Evolutionary conservation across 2,888 invertebrate species (phyloP).

Genomic region (Coenonympha arcania): DNA sequence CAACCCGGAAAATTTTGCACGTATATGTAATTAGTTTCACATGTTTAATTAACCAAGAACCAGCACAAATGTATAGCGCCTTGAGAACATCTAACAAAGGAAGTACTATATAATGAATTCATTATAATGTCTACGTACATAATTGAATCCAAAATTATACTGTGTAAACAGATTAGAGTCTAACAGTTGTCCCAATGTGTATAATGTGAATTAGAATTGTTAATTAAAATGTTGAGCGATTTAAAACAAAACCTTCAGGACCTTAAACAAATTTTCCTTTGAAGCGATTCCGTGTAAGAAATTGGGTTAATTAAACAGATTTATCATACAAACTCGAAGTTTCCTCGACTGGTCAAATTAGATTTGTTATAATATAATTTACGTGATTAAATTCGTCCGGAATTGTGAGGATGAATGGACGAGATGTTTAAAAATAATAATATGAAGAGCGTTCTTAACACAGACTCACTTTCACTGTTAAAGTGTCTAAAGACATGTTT

Average conservation of each 20-base stretch:
- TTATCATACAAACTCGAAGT: neutral
- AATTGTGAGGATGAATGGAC: neutral
- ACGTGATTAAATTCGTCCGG: neutral
- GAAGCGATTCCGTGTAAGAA: constrained; percentile 1
- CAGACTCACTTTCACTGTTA: too few relatives aligned
- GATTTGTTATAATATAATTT: constrained; percentile 1
- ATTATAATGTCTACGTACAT: constrained; percentile 7
- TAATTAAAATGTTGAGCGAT: constrained; percentile 1
- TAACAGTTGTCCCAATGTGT: neutral
- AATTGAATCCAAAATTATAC: constrained; percentile 13
- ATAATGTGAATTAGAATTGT: neutral
- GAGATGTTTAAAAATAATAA: too few relatives aligned
- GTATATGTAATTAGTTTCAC: neutral
- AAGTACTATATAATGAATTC: constrained; percentile 6
- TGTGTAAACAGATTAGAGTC: constrained; percentile 1
- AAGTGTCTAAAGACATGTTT: too few relatives aligned
- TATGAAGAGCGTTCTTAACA: too few relatives aligned
- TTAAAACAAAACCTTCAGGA: neutral
- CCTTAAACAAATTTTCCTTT: constrained; percentile 1
- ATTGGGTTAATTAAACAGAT: constrained; percentile 4
- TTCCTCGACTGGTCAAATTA: neutral
- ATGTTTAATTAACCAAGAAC: neutral
- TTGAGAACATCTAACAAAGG: constrained; percentile 1
- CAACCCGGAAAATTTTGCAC: too few relatives aligned
- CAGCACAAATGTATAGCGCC: neutral